phyloP scores from a whole-genome alignment of 2,888 invertebrate species.

The Zhuqinia jingwanae region DNA sequence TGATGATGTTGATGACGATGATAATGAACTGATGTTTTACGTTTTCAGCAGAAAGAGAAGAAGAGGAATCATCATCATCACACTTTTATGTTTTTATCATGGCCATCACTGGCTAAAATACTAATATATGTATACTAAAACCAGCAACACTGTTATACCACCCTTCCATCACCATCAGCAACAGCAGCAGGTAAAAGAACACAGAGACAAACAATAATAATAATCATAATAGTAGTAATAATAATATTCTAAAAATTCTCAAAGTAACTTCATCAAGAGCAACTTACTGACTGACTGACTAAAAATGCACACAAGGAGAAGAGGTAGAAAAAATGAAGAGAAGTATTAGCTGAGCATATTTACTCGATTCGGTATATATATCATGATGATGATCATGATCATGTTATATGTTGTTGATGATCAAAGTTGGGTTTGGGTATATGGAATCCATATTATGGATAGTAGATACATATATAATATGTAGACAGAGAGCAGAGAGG shows the following conservation, averaged over 20 bases:
- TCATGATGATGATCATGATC: not conserved
- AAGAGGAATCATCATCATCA: not conserved
- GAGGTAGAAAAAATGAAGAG: not conserved
- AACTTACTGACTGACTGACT: conserved; percentile 69
- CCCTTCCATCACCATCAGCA: too few species aligned
- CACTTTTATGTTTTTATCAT: not conserved
- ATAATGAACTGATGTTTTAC: not conserved
- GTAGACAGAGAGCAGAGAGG: too few species aligned
- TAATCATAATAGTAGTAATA: too few species aligned
- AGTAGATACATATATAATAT: too few species aligned
- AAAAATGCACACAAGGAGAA: conserved; percentile 48
- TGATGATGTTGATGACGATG: too few species aligned
- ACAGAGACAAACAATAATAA: conserved; percentile 33
- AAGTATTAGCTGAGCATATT: not conserved
- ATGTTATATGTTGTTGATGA: not conserved
- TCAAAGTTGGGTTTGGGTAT: not conserved
- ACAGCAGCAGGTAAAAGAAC: not conserved
- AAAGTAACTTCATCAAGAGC: conserved; percentile 65
- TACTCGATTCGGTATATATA: too few species aligned
- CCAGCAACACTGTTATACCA: too few species aligned
- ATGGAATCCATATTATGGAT: not conserved
- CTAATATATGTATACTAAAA: not conserved
- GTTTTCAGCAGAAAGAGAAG: not conserved
- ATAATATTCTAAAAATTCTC: conserved; percentile 28
- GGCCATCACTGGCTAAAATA: conserved; percentile 13